Conservation (phyloP, 2,888 invertebrate species). For the Ormyrus nitidulus region DNA sequence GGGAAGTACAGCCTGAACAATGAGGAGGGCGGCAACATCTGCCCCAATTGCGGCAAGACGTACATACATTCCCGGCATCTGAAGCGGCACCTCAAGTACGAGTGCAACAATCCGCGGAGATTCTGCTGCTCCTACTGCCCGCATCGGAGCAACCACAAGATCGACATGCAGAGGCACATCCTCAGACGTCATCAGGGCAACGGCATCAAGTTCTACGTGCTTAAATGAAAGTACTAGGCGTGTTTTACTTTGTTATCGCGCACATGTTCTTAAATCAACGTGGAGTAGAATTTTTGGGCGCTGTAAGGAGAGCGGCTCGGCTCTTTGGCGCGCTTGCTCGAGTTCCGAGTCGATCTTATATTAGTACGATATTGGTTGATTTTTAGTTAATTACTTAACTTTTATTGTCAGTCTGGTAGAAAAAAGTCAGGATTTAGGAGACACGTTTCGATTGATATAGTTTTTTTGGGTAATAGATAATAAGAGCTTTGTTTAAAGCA, state of each 20-base stretch:
- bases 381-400: no score
- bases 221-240: constrained; percentile 29
- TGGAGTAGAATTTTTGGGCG: background rate
- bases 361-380: no score
- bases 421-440: no score
- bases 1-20: no score
- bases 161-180: constrained; percentile 51
- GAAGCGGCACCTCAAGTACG: constrained; percentile 69
- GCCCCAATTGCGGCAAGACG: constrained; percentile 45
- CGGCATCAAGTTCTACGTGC: constrained; percentile 52
- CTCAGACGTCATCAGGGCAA: constrained; percentile 48
- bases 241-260: no score
- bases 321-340: no score
- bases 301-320: no score
- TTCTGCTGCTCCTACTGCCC: constrained; percentile 68
- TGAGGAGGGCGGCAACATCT: constrained; percentile 34
- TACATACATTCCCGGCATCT: constrained; percentile 49
- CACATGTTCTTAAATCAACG: no score
- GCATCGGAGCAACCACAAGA: constrained; percentile 76
- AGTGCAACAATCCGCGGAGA: constrained; percentile 72
- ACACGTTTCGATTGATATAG: no score
- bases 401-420: no score
- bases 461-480: background rate
- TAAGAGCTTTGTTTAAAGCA: no score
- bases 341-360: no score